These are phyloP conservation scores for Vesta saturnalis DNA, from an alignment of 2,888 invertebrate species.

Conservation along the genomic window DNA sequence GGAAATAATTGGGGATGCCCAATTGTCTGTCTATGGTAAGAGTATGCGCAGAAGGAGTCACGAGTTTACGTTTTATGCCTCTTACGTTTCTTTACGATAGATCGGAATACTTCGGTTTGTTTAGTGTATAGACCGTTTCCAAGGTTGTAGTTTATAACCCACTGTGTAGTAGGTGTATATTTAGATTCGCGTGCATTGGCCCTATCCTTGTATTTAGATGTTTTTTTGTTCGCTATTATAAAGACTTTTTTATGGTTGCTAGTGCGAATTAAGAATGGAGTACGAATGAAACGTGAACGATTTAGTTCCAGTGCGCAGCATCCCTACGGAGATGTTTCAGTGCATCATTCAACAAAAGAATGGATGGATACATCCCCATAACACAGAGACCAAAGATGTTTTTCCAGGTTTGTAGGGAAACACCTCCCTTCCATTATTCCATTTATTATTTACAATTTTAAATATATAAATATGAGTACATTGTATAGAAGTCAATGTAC, in stretches of 20 bases:
- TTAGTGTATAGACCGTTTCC: constrained; percentile 10
- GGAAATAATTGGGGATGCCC: constrained; percentile 40
- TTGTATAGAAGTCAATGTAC: constrained; percentile 4
- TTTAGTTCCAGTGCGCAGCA: constrained; percentile 39
- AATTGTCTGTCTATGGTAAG: constrained; percentile 33
- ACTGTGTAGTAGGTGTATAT: constrained; percentile 35
- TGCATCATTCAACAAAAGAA: constrained; percentile 84
- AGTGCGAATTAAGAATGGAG: constrained; percentile 31
- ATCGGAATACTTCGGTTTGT: constrained; percentile 23
- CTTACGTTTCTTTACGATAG: constrained; percentile 31
- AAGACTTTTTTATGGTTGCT: constrained; percentile 26
- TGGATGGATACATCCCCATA: constrained; percentile 78
- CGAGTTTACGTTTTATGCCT: constrained; percentile 28
- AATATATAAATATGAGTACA: neutral
- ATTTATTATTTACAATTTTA: neutral
- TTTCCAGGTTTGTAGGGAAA: constrained; percentile 73
- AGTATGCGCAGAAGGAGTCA: constrained; percentile 36
- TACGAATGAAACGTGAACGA: constrained; percentile 32
- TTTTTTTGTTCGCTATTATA: constrained; percentile 34
- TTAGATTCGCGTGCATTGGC: constrained; percentile 45
- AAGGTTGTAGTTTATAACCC: constrained; percentile 15
- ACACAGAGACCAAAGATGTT: constrained; percentile 76
- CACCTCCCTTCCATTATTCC: neutral
- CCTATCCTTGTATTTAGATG: constrained; percentile 40
- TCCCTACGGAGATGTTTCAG: constrained; percentile 73